Percentiles rank a stretch among this genome's conserved stretches.
These are phyloP conservation scores for Heteromyza rotundicornis DNA, from an alignment of 2,888 invertebrate species.

Conservation along the genomic window DNA sequence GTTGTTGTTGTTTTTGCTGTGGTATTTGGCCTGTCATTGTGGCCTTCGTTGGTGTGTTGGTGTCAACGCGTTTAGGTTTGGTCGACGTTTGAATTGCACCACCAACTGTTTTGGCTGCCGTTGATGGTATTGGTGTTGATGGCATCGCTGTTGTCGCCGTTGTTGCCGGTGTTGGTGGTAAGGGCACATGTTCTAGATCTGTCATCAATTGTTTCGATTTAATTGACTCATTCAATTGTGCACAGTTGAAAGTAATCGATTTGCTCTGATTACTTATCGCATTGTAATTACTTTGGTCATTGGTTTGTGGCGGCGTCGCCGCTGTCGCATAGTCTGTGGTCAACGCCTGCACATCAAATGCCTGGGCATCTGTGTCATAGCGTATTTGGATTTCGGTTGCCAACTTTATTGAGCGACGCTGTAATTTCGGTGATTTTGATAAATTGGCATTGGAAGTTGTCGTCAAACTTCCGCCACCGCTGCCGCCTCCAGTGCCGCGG, in stretches of 20 bases:
- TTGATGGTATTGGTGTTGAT: constrained; percentile 13
- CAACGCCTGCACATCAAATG: not conserved
- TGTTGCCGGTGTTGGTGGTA: constrained; percentile 42
- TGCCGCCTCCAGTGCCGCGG: constrained; percentile 22
- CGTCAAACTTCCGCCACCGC: constrained; percentile 24
- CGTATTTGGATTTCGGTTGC: constrained; percentile 54
- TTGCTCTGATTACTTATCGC: constrained; percentile 32
- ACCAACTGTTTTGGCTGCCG: not conserved
- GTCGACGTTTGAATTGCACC: not conserved
- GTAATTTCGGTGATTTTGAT: constrained; percentile 37
- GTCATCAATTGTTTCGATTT: not conserved
- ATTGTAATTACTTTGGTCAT: constrained; percentile 22
- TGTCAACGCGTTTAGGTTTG: not conserved
- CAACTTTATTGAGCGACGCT: constrained; percentile 50
- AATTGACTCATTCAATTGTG: constrained; percentile 25
- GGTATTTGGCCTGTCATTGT: not conserved
- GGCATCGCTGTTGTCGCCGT: constrained; percentile 12
- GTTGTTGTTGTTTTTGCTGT: not conserved
- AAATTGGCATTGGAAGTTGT: constrained; percentile 10
- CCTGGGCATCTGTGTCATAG: constrained; percentile 31
- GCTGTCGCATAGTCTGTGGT: constrained; percentile 31
- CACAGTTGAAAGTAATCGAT: constrained; percentile 22
- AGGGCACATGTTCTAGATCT: constrained; percentile 47
- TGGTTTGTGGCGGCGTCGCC: constrained; percentile 24
- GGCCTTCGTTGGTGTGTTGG: not conserved